A percentile compares a stretch with the other conserved stretches of the same genome.
Conservation (phyloP, 2,888 invertebrate genomes). For the Polymixis lichenea region DNA sequence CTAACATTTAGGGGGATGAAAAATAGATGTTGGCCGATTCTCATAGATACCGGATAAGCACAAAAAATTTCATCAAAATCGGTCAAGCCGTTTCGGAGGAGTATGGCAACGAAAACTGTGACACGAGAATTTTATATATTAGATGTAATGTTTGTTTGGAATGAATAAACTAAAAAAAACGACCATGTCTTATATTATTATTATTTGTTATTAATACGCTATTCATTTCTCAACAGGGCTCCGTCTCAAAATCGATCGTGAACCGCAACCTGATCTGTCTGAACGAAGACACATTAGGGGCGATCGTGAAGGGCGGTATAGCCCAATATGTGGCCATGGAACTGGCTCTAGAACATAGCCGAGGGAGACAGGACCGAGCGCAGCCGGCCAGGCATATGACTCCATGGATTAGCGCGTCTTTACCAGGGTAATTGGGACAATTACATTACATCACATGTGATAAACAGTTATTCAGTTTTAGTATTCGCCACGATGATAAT, state of each 20-base stretch:
- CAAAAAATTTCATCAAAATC: no score
- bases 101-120: no score
- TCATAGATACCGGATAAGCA: no score
- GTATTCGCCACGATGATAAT: background rate
- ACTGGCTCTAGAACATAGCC: slow-evolving; percentile 96
- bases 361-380: slow-evolving; percentile 91
- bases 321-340: slow-evolving; percentile 98
- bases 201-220: background rate
- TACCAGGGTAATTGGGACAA: slow-evolving; percentile 76
- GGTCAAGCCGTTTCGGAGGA: no score
- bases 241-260: slow-evolving; percentile 88
- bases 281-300: slow-evolving; percentile 99
- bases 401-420: slow-evolving; percentile 94
- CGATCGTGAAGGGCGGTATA: slow-evolving; percentile 98
- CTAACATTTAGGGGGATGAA: no score
- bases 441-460: background rate
- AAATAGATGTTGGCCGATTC: no score
- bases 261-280: slow-evolving; percentile 92
- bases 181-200: background rate
- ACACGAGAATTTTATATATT: no score
- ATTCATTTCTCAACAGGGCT: slow-evolving; percentile 75
- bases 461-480: background rate
- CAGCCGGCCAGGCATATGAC: slow-evolving; percentile 84
- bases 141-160: no score
- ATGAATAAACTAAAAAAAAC: no score